Evolutionary conservation across 2,888 invertebrate genomes (phyloP).

Genomic region (Chloroclystis v-ata): DNA sequence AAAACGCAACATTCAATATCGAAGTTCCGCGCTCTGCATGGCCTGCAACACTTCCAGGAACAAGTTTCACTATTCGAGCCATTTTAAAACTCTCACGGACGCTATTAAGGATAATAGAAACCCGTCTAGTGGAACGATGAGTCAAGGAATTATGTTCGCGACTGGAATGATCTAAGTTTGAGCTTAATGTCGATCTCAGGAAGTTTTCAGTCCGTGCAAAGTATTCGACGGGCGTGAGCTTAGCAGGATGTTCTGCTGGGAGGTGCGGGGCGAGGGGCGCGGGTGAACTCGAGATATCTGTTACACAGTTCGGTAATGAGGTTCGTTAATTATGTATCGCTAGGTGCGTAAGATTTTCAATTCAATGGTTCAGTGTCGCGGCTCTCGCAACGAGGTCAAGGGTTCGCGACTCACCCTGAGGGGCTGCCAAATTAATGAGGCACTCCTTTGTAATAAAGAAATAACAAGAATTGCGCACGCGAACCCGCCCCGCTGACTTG

Average conservation of each 20-base stretch:
- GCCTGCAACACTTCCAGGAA: constrained; percentile 63
- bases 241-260: constrained; percentile 26
- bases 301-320: constrained; percentile 68
- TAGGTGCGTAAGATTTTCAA: constrained; percentile 70
- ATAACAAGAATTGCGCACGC: constrained; percentile 79
- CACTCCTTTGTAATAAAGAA: constrained; percentile 79
- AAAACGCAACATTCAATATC: constrained; percentile 67
- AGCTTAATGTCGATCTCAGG: constrained; percentile 55
- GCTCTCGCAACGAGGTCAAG: constrained; percentile 74
- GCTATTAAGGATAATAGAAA: constrained; percentile 76
- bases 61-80: constrained; percentile 70
- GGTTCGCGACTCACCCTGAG: constrained; percentile 75
- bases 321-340: constrained; percentile 76
- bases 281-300: constrained; percentile 45
- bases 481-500: constrained; percentile 64
- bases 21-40: constrained; percentile 61
- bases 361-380: constrained; percentile 62
- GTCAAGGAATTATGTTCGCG: constrained; percentile 66
- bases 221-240: constrained; percentile 32
- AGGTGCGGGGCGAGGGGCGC: constrained; percentile 19
- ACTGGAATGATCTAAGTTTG: constrained; percentile 68
- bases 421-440: constrained; percentile 79
- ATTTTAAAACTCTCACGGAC: constrained; percentile 74
- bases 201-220: constrained; percentile 35
- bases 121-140: constrained; percentile 63